Conservation (phyloP, 1,140 invertebrate species). For the Laupala kohalensis region DNA sequence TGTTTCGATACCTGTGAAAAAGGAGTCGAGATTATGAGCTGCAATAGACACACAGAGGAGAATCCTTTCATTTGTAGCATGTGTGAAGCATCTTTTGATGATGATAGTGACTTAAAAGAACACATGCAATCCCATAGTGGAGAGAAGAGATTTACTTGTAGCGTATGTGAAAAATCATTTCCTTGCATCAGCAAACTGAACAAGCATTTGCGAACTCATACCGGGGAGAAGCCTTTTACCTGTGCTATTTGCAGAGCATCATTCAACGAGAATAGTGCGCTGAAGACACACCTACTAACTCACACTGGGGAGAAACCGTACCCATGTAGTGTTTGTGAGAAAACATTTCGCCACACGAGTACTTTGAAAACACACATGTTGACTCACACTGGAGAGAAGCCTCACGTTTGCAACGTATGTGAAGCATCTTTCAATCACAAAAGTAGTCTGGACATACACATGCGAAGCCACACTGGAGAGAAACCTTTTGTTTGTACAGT, state of each 20-base stretch:
- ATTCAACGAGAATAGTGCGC: constrained; percentile 53
- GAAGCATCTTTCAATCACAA: no score
- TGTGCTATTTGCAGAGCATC: constrained; percentile 49
- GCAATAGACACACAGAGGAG: no score
- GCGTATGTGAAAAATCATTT: constrained; percentile 41
- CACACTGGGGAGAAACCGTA: constrained; percentile 10
- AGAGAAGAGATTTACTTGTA: constrained; percentile 67
- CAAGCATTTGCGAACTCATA: constrained; percentile 68
- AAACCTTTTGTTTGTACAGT: no score
- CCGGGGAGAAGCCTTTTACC: constrained; percentile 52
- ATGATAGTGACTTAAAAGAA: no score
- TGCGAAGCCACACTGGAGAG: no score
- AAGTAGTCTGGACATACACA: no score
- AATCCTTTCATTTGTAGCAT: no score
- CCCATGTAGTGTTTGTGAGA: background rate
- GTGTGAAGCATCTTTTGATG: no score
- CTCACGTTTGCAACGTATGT: background rate
- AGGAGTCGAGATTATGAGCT: no score
- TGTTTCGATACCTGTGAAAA: no score
- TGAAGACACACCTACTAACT: constrained; percentile 17
- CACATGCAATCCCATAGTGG: no score
- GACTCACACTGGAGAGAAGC: no score
- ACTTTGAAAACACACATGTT: background rate
- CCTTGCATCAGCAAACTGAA: constrained; percentile 66
- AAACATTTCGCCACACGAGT: background rate